These are phyloP conservation scores for Chionis minor DNA, from an alignment of 2,113 vertebrate species.

Conservation along the genomic window DNA sequence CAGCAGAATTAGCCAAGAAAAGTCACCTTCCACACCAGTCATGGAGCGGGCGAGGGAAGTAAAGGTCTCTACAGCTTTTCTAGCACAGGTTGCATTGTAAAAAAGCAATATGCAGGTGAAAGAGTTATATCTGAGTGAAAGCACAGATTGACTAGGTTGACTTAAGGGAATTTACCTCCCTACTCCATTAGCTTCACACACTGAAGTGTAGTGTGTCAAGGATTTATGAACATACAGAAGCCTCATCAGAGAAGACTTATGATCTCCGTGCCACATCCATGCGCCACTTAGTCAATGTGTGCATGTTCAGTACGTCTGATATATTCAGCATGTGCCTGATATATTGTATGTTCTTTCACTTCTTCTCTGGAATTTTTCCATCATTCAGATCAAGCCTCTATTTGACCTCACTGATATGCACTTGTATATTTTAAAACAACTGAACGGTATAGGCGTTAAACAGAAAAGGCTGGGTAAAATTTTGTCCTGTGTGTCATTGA, in stretches of 20 bases:
- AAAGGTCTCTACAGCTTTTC: neutral
- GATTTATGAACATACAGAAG: constrained; percentile 27
- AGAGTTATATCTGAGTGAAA: neutral
- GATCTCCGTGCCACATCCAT: neutral
- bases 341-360: neutral
- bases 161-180: constrained; percentile 9
- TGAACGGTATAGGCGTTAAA: fast-evolving
- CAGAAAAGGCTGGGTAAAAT: neutral
- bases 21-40: neutral
- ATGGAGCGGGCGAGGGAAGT: fast-evolving
- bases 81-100: neutral
- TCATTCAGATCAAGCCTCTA: neutral
- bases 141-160: neutral
- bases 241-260: constrained; percentile 17
- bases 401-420: neutral
- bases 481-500: neutral
- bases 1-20: neutral
- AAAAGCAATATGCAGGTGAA: neutral
- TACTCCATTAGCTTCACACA: neutral
- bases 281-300: neutral
- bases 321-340: neutral
- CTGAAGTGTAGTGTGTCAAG: neutral
- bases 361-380: neutral
- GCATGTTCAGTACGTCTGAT: neutral
- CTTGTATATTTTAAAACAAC: neutral